phyloP scores from a whole-genome alignment of 2,888 invertebrate genomes.

The Allophyes oxyacanthae region DNA sequence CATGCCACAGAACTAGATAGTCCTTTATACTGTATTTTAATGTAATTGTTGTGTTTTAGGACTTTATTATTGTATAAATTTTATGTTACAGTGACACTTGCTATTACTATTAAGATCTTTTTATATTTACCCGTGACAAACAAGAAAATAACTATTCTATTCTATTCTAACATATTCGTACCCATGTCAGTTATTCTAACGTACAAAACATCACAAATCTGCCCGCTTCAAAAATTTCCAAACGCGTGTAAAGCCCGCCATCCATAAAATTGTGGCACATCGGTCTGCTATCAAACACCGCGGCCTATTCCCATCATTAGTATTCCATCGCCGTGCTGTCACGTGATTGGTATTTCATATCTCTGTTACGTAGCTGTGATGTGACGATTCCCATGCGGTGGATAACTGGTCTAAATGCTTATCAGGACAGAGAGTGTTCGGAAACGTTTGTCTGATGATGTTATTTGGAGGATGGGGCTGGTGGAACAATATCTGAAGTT shows the following conservation, averaged over 20 bases:
- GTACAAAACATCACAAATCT: no score
- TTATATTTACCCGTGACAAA: no score
- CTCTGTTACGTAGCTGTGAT: slow-evolving; percentile 43
- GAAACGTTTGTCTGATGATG: slow-evolving; percentile 11
- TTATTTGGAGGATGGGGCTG: slow-evolving; percentile 29
- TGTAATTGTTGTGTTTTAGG: no score
- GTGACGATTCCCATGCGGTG: slow-evolving; percentile 48
- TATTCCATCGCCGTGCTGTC: slow-evolving; percentile 47
- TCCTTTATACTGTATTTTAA: no score
- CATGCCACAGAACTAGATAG: no score
- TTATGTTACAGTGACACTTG: no score
- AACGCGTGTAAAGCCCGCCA: slow-evolving; percentile 28
- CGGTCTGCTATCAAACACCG: slow-evolving; percentile 40
- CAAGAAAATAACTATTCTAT: no score
- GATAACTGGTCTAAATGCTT: slow-evolving; percentile 48
- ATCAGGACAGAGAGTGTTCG: slow-evolving; percentile 30
- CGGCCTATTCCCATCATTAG: slow-evolving; percentile 37
- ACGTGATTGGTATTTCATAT: slow-evolving; percentile 61
- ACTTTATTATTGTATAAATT: no score
- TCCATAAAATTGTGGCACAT: slow-evolving; percentile 48
- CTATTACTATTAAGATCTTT: no score
- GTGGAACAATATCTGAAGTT: no score
- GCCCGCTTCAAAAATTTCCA: not conserved
- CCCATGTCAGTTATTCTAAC: no score
- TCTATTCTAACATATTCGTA: no score